Percentiles rank a stretch among this genome's conserved stretches.
Conservation (phyloP, 2,797 vertebrate species). For the Artibeus lituratus region DNA sequence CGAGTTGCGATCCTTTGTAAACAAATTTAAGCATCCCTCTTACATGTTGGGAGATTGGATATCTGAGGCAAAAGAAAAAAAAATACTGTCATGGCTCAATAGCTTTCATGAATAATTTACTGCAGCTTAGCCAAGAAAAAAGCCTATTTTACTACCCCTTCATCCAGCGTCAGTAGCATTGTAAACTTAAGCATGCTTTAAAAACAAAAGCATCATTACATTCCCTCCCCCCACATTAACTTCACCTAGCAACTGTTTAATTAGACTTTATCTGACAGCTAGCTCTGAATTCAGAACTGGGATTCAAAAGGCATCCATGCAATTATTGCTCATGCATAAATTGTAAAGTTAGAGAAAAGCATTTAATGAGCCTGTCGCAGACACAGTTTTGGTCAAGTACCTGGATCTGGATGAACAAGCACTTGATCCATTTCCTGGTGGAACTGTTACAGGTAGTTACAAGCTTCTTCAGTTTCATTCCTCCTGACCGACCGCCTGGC, state of each 20-base stretch:
- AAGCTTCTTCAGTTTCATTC: constrained; percentile 66
- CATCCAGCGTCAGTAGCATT: not conserved
- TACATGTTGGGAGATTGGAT: constrained; percentile 4
- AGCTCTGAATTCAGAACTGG: constrained; percentile 54
- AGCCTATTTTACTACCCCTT: not conserved
- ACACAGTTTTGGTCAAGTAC: constrained; percentile 68
- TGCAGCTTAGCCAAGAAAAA: constrained; percentile 54
- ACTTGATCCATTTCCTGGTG: constrained; percentile 77
- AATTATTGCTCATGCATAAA: constrained; percentile 30
- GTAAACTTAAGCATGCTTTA: constrained; percentile 48
- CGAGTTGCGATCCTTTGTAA: constrained; percentile 35
- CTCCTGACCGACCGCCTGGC: not conserved
- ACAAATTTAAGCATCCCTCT: constrained; percentile 44
- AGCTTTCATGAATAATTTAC: constrained; percentile 52
- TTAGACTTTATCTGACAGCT: constrained; percentile 51
- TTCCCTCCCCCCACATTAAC: not conserved
- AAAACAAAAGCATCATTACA: constrained; percentile 33
- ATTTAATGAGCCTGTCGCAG: constrained; percentile 37
- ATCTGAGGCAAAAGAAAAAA: not conserved
- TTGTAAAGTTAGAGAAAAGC: constrained; percentile 56
- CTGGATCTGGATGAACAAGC: constrained; percentile 76
- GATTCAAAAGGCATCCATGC: constrained; percentile 6
- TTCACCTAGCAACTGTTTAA: constrained; percentile 43
- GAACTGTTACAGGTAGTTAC: constrained; percentile 71
- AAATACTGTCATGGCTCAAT: not conserved